Evolutionary conservation across 2,888 invertebrate species (phyloP), one percentile per base, ranked within the genome.

Genomic region (Drosophila anomalata): DNA sequence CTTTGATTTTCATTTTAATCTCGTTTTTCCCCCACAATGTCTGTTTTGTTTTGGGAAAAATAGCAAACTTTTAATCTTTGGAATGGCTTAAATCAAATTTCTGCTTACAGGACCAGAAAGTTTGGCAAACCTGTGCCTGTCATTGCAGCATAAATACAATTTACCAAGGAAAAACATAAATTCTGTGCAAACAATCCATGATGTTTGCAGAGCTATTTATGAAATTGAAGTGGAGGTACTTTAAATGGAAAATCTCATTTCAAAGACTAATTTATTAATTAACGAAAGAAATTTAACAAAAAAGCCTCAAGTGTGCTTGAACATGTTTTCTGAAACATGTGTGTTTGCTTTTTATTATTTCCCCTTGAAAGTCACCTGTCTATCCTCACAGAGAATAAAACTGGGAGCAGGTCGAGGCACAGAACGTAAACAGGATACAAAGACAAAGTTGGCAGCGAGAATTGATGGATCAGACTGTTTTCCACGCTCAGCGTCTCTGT

Each of bases 11-110:
- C 14, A 31, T 66, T 66, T 51, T 47, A 12, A 7, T n/a, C 29
- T n/a, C 17, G 3, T 31, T 20, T 41, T 31, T 26, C 3, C 7
- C 11, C 8, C 8, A 1, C 39, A 7, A 29, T 26, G 42, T 22
- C 9, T 29, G 2, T 11, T 44, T 44, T 9, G 11, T 12, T 44
- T 22, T 20, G 17, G 44, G 14, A 14, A 12, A 26, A 33, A 14
- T 14, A 11, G 11, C 14, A 31, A 65, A 65, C 67, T 65, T 65
- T 54, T 65, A 66, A 65, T 66, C 67, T 47, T 47, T 31, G 47
- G 4, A 65, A 65, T 65, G 61, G 62, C 60, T 60, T 59, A 59
- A 59, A 61, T 65, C 46, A 46, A 52, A 65, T 39, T 63, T 51
- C 2, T 11, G 44, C 39, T 63, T 24, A 8, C 46, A 46, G 46